Evolutionary conservation across 30 jellyfish, hydroid and myxozoan genomes (phyloP), one percentile per base, ranked within the genome.

Genomic region (Aurelia aurita): DNA sequence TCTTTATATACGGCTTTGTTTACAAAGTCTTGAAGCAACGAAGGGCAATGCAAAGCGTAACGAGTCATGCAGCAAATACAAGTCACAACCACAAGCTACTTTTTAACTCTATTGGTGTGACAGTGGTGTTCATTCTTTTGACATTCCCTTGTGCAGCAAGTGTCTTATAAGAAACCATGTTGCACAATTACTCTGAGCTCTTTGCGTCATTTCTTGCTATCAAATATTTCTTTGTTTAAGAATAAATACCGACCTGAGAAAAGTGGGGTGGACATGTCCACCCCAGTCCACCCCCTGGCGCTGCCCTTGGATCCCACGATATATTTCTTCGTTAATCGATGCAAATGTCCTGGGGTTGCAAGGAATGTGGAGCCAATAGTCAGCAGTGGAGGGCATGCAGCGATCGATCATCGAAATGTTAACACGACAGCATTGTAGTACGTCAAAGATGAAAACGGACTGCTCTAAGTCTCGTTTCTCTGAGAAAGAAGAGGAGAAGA

Each of bases 51-150:
- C n/a, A 15, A 10, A n/a, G 4, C 29, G 13, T 34, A 8, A 26
- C 58, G 11, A 66, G 35, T 22, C 27, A 49, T n/a, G 55, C 55
- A 9, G 22, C 20, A n/a, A 26, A 21, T 15, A 26, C 78, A 28
- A 66, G 12, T 22, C 78, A 13, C 58, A 66, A 19, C 54, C 25
- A 9, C 25, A 66, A 34, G 58, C 18, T 66, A 0, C 25, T 66
- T 34, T 66, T 66, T 16, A 66, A 66, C 58, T 66, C 78, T 15
- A 26, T 66, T 28, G 78, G 78, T 12, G 78, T 66, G 20, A 66
- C 78, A 5, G 29, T 0, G 51, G 23, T 66, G 20, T 66, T 66
- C 35, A 29, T 66, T 21, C 22, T 29, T 0, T 22, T 66, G 0
- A 34, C 43, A 35, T 28, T 25, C 18, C 78, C 78, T 22, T 66